Conservation (phyloP, 53 echinoderm and acorn worm genomes). For the Mesocentrotus franciscanus region DNA sequence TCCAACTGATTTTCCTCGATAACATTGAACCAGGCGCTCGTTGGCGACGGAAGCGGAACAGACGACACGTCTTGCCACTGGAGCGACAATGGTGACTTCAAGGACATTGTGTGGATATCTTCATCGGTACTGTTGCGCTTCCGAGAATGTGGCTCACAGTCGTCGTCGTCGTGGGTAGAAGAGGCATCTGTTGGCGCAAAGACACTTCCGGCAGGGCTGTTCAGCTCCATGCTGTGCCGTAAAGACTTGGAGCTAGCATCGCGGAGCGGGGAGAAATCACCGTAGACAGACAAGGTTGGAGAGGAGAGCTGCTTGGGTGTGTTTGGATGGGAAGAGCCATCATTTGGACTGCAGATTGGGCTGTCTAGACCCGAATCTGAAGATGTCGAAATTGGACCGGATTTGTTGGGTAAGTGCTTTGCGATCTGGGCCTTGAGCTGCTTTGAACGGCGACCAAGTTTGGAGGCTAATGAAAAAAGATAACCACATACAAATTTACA, state of each 20-base stretch:
- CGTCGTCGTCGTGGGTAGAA: neutral
- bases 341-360: slow-evolving; percentile 59
- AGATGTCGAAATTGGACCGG: slow-evolving; percentile 19
- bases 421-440: slow-evolving; percentile 62
- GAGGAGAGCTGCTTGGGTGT: slow-evolving; percentile 59
- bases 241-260: neutral
- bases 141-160: slow-evolving; percentile 7
- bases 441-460: slow-evolving; percentile 76
- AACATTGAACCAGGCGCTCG: slow-evolving; percentile 51
- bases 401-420: slow-evolving; percentile 29
- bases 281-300: slow-evolving; percentile 36
- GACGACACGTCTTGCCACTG: slow-evolving; percentile 60
- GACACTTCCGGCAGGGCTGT: slow-evolving; percentile 14
- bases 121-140: neutral
- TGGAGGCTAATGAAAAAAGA: slow-evolving; percentile 50
- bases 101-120: neutral
- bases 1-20: slow-evolving; percentile 43
- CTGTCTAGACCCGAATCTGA: slow-evolving; percentile 63
- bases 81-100: slow-evolving; percentile 53
- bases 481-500: neutral
- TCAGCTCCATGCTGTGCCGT: neutral
- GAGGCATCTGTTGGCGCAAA: neutral
- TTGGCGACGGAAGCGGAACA: slow-evolving; percentile 53
- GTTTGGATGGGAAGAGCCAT: slow-evolving; percentile 13
- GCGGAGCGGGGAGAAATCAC: slow-evolving; percentile 12